Base-by-base conservation (phyloP, 2,113 vertebrate genomes). In the Tichodroma muraria region DNA sequence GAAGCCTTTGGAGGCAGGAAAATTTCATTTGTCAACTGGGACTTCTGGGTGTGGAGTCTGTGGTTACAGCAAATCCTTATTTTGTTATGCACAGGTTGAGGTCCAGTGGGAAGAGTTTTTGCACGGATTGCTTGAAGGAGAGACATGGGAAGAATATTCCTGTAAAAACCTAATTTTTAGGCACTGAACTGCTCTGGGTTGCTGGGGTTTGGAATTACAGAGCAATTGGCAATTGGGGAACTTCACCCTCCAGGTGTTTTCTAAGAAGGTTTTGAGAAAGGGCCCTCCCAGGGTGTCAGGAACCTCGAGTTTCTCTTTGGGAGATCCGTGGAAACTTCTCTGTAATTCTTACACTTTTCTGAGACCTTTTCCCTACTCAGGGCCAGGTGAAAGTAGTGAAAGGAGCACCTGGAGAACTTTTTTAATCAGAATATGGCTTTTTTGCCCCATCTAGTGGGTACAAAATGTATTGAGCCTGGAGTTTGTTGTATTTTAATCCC, bases 391-490 rank as follows among this genome's bases (percentile, higher is more conserved):
- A n/a, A 75, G n/a, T 1, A 7, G 5, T 4, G 22, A 23, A 42
- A 77, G 31, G 31, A 56, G 27, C 25, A 22, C 69, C 53, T 38
- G 77, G 33, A 30, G 52, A 52, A 8, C 0, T 24, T 23, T 69
- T 45, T 27, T 2, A 7, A 14, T 8, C 50, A 47, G 18, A 93
- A 11, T 14, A 1, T 14, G 88, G 90, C 69, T 86, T 92, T 89
- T 95, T 91, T 94, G 94, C 96, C 84, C 95, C 96, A 94, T 91
- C 96, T 95, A 96, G 96, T 89, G 95, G 96, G 73, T 92, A 30
- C 25, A 4, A 4, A 5, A 3, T 23, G 94, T 44, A 94, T 35
- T 94, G 89, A 94, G 38, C 45, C 61, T 50, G 88, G 33, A 80
- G 57, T 6, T 56, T 1, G 37, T 6, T 22, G 18, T 2, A 0